phyloP scores from a whole-genome alignment of 2,888 invertebrate genomes.

The Luffia ferchaultella region DNA sequence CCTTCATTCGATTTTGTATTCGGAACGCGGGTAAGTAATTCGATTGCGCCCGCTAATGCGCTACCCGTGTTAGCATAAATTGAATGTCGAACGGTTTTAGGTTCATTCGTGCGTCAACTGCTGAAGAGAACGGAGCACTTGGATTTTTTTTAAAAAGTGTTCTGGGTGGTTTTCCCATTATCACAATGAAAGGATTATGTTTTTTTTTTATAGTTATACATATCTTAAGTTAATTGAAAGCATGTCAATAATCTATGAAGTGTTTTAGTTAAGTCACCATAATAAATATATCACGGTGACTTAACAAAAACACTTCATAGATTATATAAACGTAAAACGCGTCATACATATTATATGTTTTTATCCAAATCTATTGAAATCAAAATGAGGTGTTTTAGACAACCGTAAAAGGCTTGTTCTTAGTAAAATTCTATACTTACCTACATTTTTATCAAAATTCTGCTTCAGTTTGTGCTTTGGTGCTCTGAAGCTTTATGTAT shows the following conservation, averaged over 20 bases:
- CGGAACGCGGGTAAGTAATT: slow-evolving; percentile 41
- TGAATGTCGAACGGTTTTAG: slow-evolving; percentile 39
- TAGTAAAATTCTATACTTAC: no score
- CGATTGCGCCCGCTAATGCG: slow-evolving; percentile 49
- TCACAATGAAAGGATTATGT: not conserved
- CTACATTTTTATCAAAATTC: no score
- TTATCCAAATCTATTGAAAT: no score
- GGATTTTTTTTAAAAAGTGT: not conserved
- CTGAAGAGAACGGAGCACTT: slow-evolving; percentile 16
- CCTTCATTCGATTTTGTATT: slow-evolving; percentile 49
- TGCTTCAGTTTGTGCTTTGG: no score
- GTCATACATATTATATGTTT: no score
- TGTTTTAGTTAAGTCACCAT: not conserved
- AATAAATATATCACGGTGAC: not conserved
- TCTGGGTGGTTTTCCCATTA: slow-evolving; percentile 31
- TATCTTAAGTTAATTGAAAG: slow-evolving; percentile 33
- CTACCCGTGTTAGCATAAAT: slow-evolving; percentile 34
- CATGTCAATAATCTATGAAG: slow-evolving; percentile 19
- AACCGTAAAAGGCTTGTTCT: no score
- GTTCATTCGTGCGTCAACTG: slow-evolving; percentile 31
- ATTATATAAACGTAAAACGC: no score
- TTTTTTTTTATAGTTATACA: slow-evolving; percentile 13
- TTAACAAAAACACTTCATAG: no score
- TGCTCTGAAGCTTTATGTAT: no score
- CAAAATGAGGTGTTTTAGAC: no score